phyloP scores from a whole-genome alignment of 2,888 invertebrate species.

The Lissocephala sabroskyi region DNA sequence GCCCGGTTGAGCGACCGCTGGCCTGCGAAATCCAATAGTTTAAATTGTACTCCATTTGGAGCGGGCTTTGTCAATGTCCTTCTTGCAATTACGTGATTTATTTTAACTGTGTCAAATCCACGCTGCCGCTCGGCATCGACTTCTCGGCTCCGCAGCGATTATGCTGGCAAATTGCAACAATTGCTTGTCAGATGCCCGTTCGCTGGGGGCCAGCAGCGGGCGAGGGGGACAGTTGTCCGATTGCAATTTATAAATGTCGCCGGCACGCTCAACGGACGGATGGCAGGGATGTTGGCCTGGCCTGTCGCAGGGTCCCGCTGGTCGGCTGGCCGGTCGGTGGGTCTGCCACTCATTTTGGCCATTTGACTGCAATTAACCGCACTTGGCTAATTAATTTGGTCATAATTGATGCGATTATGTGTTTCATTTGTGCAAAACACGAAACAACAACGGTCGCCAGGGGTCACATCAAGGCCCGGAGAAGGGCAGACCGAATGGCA shows the following conservation, averaged over 20 bases:
- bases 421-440: slow-evolving; percentile 46
- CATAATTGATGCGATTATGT: slow-evolving; percentile 65
- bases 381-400: slow-evolving; percentile 64
- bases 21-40: slow-evolving; percentile 12
- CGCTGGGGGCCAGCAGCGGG: neutral
- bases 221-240: slow-evolving; percentile 10
- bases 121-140: slow-evolving; percentile 16
- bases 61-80: slow-evolving; percentile 8
- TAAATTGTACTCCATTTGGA: slow-evolving; percentile 46
- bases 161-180: slow-evolving; percentile 63
- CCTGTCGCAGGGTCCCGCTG: no score
- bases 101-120: slow-evolving; percentile 67
- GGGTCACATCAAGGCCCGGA: slow-evolving; percentile 19
- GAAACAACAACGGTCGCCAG: slow-evolving; percentile 32
- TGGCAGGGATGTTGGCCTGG: no score
- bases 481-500: no score
- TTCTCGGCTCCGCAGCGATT: slow-evolving; percentile 50
- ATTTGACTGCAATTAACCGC: slow-evolving; percentile 58
- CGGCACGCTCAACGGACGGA: no score
- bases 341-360: slow-evolving; percentile 40
- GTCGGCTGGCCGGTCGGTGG: neutral
- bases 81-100: slow-evolving; percentile 64
- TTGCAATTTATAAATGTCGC: slow-evolving; percentile 58
- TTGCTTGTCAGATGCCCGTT: slow-evolving; percentile 36
- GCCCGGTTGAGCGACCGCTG: no score